phyloP scores from a whole-genome alignment of 2,888 invertebrate species.

The Vesta saturnalis region DNA sequence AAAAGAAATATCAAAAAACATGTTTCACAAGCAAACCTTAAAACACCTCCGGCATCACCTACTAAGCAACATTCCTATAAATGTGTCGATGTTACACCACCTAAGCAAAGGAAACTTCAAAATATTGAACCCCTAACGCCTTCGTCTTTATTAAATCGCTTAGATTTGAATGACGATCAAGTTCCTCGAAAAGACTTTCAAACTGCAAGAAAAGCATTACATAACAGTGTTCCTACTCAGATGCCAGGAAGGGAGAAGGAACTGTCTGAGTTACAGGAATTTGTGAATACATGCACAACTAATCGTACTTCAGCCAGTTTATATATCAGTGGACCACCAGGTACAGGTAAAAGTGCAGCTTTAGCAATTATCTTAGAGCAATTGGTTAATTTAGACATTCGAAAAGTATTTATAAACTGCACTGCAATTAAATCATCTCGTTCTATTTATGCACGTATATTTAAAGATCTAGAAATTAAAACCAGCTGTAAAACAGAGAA shows the following conservation, averaged over 20 bases:
- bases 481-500: constrained; percentile 70
- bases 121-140: constrained; percentile 41
- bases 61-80: neutral
- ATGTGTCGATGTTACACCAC: constrained; percentile 52
- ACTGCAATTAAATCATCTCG: constrained; percentile 87
- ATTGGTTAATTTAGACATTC: constrained; percentile 65
- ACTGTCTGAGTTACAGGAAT: constrained; percentile 72
- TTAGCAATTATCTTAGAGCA: constrained; percentile 77
- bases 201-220: constrained; percentile 58
- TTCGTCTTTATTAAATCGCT: constrained; percentile 50
- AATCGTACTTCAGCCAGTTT: constrained; percentile 79
- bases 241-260: constrained; percentile 85
- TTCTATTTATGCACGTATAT: constrained; percentile 82
- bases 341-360: constrained; percentile 96
- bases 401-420: constrained; percentile 84
- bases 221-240: constrained; percentile 54
- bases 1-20: no score
- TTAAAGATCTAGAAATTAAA: constrained; percentile 74
- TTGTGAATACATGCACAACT: constrained; percentile 74
- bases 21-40: no score
- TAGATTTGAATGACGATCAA: constrained; percentile 46
- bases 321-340: constrained; percentile 96
- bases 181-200: constrained; percentile 46
- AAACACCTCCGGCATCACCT: neutral
- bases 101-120: constrained; percentile 53